Base-by-base conservation (phyloP, 2,113 vertebrate genomes). In the Pygoscelis adeliae region DNA sequence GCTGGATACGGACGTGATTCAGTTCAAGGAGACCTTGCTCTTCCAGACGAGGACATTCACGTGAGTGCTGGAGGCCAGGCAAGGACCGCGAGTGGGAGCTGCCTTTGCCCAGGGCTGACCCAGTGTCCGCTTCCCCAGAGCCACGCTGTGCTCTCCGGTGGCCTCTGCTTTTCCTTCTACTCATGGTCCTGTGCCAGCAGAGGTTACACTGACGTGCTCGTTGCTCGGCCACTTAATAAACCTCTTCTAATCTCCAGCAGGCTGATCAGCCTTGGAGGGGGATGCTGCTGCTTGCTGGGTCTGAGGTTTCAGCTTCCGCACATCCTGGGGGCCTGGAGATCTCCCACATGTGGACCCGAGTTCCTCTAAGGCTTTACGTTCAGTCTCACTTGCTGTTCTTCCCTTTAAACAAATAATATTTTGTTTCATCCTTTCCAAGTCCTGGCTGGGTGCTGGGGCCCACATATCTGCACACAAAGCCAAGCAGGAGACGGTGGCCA, bases 1-100 rank as follows among this genome's bases (percentile, higher is more conserved):
- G 36, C 98, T 98, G 96, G 87, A 79, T 18, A 88, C 47, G 0
- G 55, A 95, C 0, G 2, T 77, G 3, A 96, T 99, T 79, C 89
- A 70, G 67, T 98, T 99, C 93, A 98, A 98, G 97, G 98, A 99
- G 21, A 99, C 99, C 0, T 71, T 98, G 85, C 97, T 99, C 50
- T 99, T 98, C 98, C 99, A 99, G 95, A 99, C 97, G 4, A 98
- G 98, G 49, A 93, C 94, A 0, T 98, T 98, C 87, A 93, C 96
- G 99, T 99, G 96, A 99, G 99, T 98, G 87, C 30, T 58, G 50
- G 19, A 70, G 67, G 38, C 87, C 47, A 50, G 38, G 44, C 56
- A 36, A 23, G 44, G 47, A 34, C 77, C 74, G 14, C 0, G 1
- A 29, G 23, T 8, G 10, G 42, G 47, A 81, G 26, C 59, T 87